Base-by-base conservation (phyloP, 2,888 invertebrate genomes). In the Epinotia ramella region DNA sequence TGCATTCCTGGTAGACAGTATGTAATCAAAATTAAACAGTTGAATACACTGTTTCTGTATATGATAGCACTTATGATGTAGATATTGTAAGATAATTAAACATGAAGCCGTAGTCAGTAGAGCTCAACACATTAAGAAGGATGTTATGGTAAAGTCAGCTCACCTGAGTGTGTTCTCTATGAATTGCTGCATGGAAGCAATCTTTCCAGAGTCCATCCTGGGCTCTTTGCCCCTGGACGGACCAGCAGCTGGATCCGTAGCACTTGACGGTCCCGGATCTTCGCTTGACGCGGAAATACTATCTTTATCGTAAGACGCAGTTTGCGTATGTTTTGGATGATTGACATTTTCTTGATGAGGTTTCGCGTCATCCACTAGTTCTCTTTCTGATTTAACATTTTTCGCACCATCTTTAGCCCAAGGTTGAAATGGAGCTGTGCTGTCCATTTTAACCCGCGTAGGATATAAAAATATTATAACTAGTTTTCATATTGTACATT, bases 121-220 rank as follows among this genome's bases (percentile, higher is more conserved):
- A 68, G 40, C 57, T 40, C 11, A 59, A 60, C 46, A 24, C 24
- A 24, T 59, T 40, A 57, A 57, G 4, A 57, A 69, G 16, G 24
- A 59, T 69, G 66, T 72, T 68, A 75, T 80, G 62, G 67, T 76
- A 80, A 77, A 79, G 72, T 66, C 77, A 84, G 77, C 75, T 83
- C 93, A 96, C 96, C 96, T 96, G 85, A 96, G 94, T 84, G 95
- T 95, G 86, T 95, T 96, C 86, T 96, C 96, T 81, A 96, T 95
- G 87, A 96, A 95, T 86, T 95, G 95, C 81, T 96, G 95, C 92
- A 96, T 95, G 78, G 94, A 94, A 84, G 91, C 88, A 86, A 94
- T 88, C 90, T 93, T 93, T 82, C 84, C 87, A 46, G 91, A 88
- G 87, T 94, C 94, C 94, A 95, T 94, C 80, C 89, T 91, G 81